Percentiles rank a stretch among this genome's conserved stretches.
Conservation (phyloP, 2,113 vertebrate species). For the Oxyruncus cristatus region DNA sequence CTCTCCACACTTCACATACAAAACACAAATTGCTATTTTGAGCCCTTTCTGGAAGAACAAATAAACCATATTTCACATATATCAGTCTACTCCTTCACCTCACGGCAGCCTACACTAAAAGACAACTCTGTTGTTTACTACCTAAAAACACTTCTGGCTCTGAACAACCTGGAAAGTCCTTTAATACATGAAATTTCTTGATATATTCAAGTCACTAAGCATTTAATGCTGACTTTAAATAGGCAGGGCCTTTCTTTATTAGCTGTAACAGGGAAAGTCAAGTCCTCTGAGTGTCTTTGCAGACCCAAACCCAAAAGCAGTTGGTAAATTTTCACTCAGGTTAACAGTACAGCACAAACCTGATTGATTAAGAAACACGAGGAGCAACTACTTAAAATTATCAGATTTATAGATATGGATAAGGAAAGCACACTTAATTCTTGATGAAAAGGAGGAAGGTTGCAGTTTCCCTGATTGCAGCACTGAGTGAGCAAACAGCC, state of each 20-base stretch:
- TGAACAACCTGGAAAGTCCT: neutral
- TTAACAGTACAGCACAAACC: neutral
- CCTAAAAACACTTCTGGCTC: neutral
- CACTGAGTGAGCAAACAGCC: neutral
- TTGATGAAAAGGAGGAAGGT: neutral
- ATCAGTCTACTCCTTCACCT: neutral
- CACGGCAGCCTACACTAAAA: neutral
- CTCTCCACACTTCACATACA: neutral
- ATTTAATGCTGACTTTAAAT: neutral
- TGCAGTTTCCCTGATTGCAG: accelerated
- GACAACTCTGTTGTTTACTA: neutral
- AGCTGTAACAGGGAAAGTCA: neutral
- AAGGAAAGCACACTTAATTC: neutral
- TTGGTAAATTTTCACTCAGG: neutral
- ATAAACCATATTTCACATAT: neutral
- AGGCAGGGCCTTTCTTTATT: neutral
- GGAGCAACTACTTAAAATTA: neutral
- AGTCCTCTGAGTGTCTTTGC: neutral
- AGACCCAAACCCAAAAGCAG: neutral
- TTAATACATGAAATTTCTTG: neutral
- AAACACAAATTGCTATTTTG: neutral
- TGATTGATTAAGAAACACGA: neutral
- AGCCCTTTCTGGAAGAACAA: neutral
- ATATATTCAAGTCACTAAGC: neutral
- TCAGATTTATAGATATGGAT: neutral